Evolutionary conservation across 2,888 invertebrate species (phyloP).

Genomic region (Polydrusus cervinus): DNA sequence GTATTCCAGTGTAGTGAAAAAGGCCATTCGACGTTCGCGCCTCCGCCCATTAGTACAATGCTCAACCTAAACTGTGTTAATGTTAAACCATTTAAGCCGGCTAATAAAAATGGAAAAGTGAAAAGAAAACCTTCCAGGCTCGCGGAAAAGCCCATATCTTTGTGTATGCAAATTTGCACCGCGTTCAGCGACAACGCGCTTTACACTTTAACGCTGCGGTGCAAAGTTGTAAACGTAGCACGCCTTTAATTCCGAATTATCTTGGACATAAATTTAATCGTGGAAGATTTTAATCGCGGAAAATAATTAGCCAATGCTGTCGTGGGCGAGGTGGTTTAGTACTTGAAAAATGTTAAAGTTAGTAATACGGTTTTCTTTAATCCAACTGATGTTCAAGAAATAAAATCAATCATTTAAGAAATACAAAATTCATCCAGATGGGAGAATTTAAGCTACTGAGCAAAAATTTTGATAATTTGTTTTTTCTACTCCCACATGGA

Average conservation of each 20-base stretch:
- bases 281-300: slow-evolving; percentile 41
- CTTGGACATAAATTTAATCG: slow-evolving; percentile 42
- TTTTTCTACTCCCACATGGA: no score
- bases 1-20: no score
- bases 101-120: slow-evolving; percentile 38
- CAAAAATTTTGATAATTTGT: no score
- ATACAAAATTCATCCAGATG: no score
- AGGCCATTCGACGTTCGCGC: no score
- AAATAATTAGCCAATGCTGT: slow-evolving; percentile 40
- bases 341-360: slow-evolving; percentile 6
- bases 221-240: slow-evolving; percentile 51
- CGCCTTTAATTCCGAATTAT: slow-evolving; percentile 47
- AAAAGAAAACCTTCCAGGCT: slow-evolving; percentile 39
- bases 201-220: slow-evolving; percentile 47
- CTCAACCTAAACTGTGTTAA: slow-evolving; percentile 20
- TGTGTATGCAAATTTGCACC: slow-evolving; percentile 38
- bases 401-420: no score
- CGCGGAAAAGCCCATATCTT: slow-evolving; percentile 34
- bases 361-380: no score
- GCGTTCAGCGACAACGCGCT: slow-evolving; percentile 41
- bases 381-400: no score
- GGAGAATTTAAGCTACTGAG: no score
- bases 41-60: not conserved
- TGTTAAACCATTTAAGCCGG: not conserved
- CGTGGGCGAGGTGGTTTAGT: not conserved